These are phyloP conservation scores for Zaprionus capensis DNA, from an alignment of 1,140 invertebrate species.

Conservation along the genomic window DNA sequence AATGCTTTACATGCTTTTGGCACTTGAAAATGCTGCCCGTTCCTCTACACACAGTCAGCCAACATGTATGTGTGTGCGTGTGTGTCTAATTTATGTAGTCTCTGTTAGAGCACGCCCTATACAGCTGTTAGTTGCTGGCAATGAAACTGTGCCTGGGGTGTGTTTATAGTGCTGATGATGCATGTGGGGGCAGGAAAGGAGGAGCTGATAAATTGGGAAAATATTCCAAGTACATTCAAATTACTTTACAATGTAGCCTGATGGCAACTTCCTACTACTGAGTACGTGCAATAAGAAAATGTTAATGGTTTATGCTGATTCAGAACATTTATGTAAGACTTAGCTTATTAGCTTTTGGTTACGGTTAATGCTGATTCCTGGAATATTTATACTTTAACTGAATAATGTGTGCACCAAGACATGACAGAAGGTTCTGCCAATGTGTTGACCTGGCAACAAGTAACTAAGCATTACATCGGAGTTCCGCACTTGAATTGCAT, in stretches of 20 bases:
- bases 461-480: slow-evolving; percentile 10
- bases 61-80: slow-evolving; percentile 30
- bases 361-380: too few species aligned
- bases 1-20: slow-evolving; percentile 46
- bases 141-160: slow-evolving; percentile 2
- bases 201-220: slow-evolving; percentile 6
- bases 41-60: neutral
- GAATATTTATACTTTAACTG: too few species aligned
- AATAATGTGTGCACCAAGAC: too few species aligned
- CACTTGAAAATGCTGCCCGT: slow-evolving; percentile 35
- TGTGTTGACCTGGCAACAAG: neutral
- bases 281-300: slow-evolving; percentile 32
- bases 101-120: slow-evolving; percentile 8
- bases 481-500: slow-evolving; percentile 25
- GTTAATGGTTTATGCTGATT: neutral
- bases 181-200: neutral
- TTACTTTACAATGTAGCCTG: slow-evolving; percentile 4
- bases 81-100: slow-evolving; percentile 42
- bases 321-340: too few species aligned
- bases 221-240: slow-evolving; percentile 19
- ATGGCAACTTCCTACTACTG: too few species aligned
- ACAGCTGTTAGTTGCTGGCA: slow-evolving; percentile 10
- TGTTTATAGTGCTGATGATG: slow-evolving; percentile 3
- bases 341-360: too few species aligned
- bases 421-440: too few species aligned